phyloP scores from a whole-genome alignment of 2,888 invertebrate species.

The Stratiomys singularior region DNA sequence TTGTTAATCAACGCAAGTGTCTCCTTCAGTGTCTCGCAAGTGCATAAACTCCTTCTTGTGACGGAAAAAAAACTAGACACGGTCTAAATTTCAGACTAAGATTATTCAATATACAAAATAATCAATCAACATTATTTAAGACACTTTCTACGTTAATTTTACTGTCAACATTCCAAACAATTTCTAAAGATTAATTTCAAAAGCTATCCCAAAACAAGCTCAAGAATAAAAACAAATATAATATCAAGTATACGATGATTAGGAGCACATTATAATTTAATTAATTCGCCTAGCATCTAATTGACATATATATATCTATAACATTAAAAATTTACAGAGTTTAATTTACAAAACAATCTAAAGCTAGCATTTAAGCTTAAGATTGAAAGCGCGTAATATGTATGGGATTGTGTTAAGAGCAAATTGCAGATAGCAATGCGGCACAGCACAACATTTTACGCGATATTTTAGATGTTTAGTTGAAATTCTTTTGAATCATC shows the following conservation, averaged over 20 bases:
- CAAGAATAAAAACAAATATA: background rate
- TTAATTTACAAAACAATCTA: constrained; percentile 3
- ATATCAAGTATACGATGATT: background rate
- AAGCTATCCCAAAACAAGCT: background rate
- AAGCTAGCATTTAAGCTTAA: constrained; percentile 4
- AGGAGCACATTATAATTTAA: too few relatives aligned
- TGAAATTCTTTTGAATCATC: too few relatives aligned
- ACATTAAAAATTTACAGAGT: constrained; percentile 11
- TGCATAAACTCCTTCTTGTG: too few relatives aligned
- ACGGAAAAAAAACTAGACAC: too few relatives aligned
- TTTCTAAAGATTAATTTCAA: background rate
- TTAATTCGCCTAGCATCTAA: constrained; percentile 33
- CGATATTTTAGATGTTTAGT: too few relatives aligned
- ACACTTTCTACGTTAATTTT: background rate
- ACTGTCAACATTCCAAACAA: background rate
- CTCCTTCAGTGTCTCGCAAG: too few relatives aligned
- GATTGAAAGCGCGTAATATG: too few relatives aligned
- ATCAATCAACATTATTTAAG: background rate
- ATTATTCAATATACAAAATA: background rate
- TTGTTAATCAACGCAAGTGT: too few relatives aligned
- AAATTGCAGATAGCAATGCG: too few relatives aligned
- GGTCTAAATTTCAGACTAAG: background rate
- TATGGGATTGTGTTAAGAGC: too few relatives aligned
- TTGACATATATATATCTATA: constrained; percentile 29
- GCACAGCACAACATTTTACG: too few relatives aligned